Evolutionary conservation across 2,888 invertebrate genomes (phyloP).

Genomic region (Urechis unicinctus): DNA sequence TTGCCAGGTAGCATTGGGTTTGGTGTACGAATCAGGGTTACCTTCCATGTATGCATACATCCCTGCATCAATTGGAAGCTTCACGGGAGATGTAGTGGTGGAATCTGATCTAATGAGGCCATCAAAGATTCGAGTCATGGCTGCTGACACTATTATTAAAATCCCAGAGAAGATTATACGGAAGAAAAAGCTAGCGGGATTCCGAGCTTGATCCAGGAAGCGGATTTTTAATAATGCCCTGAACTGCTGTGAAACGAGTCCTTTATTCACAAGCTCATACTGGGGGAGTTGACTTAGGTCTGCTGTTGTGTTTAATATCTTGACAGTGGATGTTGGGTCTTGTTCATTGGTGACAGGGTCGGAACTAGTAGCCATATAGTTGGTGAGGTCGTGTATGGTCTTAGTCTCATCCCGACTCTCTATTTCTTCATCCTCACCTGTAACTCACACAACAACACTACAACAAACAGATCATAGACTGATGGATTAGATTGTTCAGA

Average conservation of each 20-base stretch:
- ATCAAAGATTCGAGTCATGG: too few relatives aligned
- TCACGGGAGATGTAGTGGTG: too few relatives aligned
- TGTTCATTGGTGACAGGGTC: background rate
- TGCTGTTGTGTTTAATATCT: too few relatives aligned
- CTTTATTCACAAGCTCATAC: background rate
- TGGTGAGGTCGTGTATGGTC: background rate
- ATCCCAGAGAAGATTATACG: slow-evolving; percentile 12
- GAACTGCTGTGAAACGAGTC: background rate
- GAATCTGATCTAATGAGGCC: too few relatives aligned
- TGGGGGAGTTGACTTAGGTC: background rate
- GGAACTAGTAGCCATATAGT: background rate
- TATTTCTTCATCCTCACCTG: background rate
- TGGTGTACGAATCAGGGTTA: too few relatives aligned
- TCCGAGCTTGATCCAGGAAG: background rate
- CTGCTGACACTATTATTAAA: slow-evolving; percentile 6
- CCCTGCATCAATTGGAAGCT: too few relatives aligned
- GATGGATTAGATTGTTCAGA: too few relatives aligned
- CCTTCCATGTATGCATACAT: too few relatives aligned
- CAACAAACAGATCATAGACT: too few relatives aligned
- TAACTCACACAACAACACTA: too few relatives aligned
- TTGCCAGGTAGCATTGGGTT: too few relatives aligned
- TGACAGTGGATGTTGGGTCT: too few relatives aligned
- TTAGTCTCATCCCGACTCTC: background rate
- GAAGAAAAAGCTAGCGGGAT: slow-evolving; percentile 1
- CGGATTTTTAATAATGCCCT: background rate